phyloP scores from a whole-genome alignment of 2,797 vertebrate species.

The Heliangelus exortis region DNA sequence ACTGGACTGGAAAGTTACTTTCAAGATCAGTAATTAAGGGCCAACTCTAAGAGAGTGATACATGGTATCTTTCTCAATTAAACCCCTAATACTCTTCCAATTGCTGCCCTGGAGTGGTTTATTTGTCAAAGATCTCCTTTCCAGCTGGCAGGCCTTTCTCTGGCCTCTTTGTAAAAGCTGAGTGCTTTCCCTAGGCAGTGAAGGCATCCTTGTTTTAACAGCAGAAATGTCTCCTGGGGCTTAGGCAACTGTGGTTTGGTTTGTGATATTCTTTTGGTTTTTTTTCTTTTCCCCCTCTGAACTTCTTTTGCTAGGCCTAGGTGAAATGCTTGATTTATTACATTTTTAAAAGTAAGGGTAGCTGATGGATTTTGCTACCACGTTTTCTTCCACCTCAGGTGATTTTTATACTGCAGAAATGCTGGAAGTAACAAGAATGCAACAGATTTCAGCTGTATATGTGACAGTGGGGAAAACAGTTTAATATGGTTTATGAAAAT shows the following conservation, averaged over 20 bases:
- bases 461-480: not conserved
- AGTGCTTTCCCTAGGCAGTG: not conserved
- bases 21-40: not conserved
- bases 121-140: not conserved
- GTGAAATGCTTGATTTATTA: not conserved
- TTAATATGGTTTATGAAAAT: not conserved
- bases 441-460: not conserved
- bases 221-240: not conserved
- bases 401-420: not conserved
- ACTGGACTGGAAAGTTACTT: not conserved
- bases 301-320: not conserved
- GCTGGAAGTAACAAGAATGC: not conserved
- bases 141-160: not conserved
- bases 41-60: not conserved
- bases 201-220: not conserved
- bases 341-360: not conserved
- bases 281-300: not conserved
- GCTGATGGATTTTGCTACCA: not conserved
- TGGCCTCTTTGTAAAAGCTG: not conserved
- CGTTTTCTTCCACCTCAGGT: not conserved
- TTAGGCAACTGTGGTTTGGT: not conserved
- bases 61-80: not conserved
- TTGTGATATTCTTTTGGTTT: not conserved
- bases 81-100: not conserved
- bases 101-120: not conserved